Conservation (phyloP, 30 jellyfish, hydroid and myxozoan genomes). For the Aurelia sp. region DNA sequence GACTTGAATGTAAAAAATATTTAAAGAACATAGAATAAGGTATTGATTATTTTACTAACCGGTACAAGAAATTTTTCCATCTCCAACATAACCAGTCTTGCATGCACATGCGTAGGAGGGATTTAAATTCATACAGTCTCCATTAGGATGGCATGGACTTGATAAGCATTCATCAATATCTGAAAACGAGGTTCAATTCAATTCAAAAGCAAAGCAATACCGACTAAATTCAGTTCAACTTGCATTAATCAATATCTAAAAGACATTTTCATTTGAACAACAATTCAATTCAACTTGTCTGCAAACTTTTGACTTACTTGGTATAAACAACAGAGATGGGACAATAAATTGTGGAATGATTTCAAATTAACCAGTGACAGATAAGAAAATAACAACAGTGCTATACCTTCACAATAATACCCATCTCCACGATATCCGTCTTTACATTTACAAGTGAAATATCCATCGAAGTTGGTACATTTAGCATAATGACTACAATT, state of each 20-base stretch:
- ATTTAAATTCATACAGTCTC: slow-evolving; percentile 38
- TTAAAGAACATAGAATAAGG: too few species aligned
- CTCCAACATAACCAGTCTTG: slow-evolving; percentile 64
- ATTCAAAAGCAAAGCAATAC: too few species aligned
- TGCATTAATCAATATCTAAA: too few species aligned
- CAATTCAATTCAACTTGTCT: too few species aligned
- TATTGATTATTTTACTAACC: not conserved
- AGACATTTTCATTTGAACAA: too few species aligned
- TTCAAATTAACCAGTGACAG: too few species aligned
- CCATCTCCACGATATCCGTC: slow-evolving; percentile 90
- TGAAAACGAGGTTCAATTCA: not conserved
- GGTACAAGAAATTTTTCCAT: slow-evolving; percentile 32
- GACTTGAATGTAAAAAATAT: too few species aligned
- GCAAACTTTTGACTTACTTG: too few species aligned
- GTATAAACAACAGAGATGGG: too few species aligned
- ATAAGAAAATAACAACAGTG: not conserved
- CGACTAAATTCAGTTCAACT: too few species aligned
- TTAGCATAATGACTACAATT: slow-evolving; percentile 66
- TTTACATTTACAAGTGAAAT: slow-evolving; percentile 61
- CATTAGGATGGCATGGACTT: slow-evolving; percentile 56
- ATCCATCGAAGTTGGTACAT: slow-evolving; percentile 53
- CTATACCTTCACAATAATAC: slow-evolving; percentile 80
- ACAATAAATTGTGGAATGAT: too few species aligned
- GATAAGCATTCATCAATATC: slow-evolving; percentile 59
- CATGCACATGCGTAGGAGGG: slow-evolving; percentile 54